These are phyloP conservation scores for Chymomyza costata DNA, from an alignment of 1,140 invertebrate species.

Conservation along the genomic window DNA sequence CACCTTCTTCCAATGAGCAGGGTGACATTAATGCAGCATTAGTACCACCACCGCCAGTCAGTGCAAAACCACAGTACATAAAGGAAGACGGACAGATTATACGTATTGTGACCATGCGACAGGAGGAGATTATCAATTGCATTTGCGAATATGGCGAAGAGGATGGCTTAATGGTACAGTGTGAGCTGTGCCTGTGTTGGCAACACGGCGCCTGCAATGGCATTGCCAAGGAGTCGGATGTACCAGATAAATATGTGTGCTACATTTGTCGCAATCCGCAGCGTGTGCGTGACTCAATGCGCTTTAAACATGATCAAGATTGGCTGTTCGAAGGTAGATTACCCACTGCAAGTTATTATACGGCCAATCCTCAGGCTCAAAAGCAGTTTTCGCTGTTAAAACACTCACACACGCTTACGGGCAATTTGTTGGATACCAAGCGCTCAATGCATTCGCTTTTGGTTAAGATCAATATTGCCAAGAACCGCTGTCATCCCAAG, in stretches of 20 bases:
- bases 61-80: conserved; percentile 67
- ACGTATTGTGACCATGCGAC: conserved; percentile 81
- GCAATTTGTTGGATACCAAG: conserved; percentile 81
- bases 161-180: conserved; percentile 96
- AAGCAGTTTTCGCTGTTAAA: conserved; percentile 78
- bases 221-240: conserved; percentile 85
- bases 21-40: conserved; percentile 53
- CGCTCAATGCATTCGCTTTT: conserved; percentile 83
- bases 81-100: conserved; percentile 80
- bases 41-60: conserved; percentile 23
- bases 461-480: conserved; percentile 86
- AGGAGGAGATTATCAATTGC: conserved; percentile 91
- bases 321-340: conserved; percentile 90
- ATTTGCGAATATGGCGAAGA: conserved; percentile 88
- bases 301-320: conserved; percentile 89
- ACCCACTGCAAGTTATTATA: conserved; percentile 78
- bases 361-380: conserved; percentile 58
- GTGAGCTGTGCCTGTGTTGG: conserved; percentile 95
- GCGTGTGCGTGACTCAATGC: conserved; percentile 81
- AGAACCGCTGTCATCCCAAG: conserved; percentile 87
- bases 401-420: conserved; percentile 83
- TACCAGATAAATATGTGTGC: conserved; percentile 94
- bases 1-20: conserved; percentile 44
- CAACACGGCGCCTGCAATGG: conserved; percentile 93
- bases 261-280: conserved; percentile 88